phyloP scores from a whole-genome alignment of 2,113 vertebrate genomes.

The Lepus americanus region DNA sequence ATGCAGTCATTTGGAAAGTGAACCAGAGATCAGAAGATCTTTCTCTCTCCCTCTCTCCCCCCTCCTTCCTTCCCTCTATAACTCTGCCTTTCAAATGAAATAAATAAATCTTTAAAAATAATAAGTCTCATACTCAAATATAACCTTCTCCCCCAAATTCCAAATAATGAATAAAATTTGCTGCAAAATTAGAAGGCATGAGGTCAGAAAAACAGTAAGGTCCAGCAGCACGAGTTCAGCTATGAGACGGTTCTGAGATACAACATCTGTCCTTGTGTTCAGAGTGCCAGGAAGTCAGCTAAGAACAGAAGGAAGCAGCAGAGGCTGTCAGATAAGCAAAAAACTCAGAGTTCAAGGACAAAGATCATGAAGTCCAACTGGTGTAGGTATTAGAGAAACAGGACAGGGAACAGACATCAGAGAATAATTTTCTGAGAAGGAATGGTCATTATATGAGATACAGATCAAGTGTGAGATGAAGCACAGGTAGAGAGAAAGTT shows the following conservation, averaged over 20 bases:
- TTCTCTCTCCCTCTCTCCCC: no score
- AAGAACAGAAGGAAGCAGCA: not conserved
- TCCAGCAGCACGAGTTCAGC: not conserved
- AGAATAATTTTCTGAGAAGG: not conserved
- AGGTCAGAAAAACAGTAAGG: constrained; percentile 15
- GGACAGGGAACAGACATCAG: not conserved
- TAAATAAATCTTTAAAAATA: no score
- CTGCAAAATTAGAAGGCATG: not conserved
- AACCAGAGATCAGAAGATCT: no score
- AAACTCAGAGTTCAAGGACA: not conserved
- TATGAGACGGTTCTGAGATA: not conserved
- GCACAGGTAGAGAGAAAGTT: not conserved
- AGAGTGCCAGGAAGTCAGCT: not conserved
- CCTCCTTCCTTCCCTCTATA: no score
- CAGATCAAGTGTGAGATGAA: not conserved
- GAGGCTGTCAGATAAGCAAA: not conserved
- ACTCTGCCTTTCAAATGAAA: no score
- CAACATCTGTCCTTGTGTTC: not conserved
- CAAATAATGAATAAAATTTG: constrained; percentile 32
- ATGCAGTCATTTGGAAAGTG: no score
- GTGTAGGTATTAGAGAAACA: not conserved
- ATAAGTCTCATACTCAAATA: not conserved
- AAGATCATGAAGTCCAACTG: not conserved
- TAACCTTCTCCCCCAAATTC: not conserved
- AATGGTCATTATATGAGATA: not conserved